These are phyloP conservation scores for Epinotia brunnichana DNA, from an alignment of 2,888 invertebrate genomes.

Conservation along the genomic window DNA sequence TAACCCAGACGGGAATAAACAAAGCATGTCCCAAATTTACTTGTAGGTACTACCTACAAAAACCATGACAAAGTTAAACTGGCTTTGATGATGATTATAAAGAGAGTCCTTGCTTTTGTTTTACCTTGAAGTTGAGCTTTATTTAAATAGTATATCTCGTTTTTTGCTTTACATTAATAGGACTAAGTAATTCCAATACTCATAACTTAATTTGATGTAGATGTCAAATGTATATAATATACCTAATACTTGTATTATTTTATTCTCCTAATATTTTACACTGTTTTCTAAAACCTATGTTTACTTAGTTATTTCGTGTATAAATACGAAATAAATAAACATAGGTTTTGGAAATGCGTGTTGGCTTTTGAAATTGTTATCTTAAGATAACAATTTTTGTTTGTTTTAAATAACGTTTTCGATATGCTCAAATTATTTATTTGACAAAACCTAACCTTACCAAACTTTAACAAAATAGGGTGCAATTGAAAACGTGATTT, in stretches of 20 bases:
- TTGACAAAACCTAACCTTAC: not conserved
- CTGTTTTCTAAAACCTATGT: not conserved
- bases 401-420: not conserved
- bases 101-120: not conserved
- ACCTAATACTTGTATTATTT: too few species aligned
- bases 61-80: constrained; percentile 17
- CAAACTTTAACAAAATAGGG: not conserved
- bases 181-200: too few species aligned
- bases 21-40: constrained; percentile 15
- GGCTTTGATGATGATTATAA: not conserved
- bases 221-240: too few species aligned
- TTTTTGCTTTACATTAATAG: not conserved
- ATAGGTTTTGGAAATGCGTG: too few species aligned
- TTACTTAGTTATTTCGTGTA: not conserved
- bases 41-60: not conserved
- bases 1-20: constrained; percentile 17
- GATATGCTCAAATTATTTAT: not conserved
- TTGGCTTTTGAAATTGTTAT: too few species aligned
- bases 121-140: not conserved
- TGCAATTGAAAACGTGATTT: constrained; percentile 10
- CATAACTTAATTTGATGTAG: not conserved
- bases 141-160: not conserved
- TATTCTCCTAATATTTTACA: too few species aligned
- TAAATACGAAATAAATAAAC: too few species aligned
- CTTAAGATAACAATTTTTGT: too few species aligned